Evolutionary conservation across 2,797 vertebrate species (phyloP).

Genomic region (Acomys russatus): DNA sequence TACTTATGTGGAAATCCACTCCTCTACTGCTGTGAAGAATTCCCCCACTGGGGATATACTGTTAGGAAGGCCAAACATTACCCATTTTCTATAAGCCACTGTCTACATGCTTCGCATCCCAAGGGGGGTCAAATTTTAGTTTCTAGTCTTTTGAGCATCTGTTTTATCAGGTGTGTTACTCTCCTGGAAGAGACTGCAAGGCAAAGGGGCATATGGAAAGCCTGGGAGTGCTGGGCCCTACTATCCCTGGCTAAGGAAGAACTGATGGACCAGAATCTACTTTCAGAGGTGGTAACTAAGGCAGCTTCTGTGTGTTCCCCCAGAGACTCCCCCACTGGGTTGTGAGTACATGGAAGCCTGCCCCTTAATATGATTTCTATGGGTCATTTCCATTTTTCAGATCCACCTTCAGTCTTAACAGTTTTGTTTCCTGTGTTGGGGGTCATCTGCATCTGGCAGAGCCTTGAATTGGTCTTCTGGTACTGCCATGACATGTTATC

Average conservation of each 20-base stretch:
- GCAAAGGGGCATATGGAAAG: background rate
- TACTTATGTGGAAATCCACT: background rate
- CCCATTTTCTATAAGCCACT: background rate
- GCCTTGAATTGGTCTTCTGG: background rate
- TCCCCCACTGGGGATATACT: background rate
- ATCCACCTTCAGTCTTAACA: background rate
- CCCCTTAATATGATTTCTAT: background rate
- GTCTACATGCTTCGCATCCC: background rate
- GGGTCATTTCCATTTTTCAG: background rate
- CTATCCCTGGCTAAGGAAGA: background rate
- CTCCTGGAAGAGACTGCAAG: background rate
- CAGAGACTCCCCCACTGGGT: background rate
- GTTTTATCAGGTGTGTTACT: constrained; percentile 12
- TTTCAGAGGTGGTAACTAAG: background rate
- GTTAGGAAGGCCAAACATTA: background rate
- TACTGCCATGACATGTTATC: background rate
- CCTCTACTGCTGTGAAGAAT: background rate
- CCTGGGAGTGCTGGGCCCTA: background rate
- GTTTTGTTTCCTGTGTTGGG: background rate
- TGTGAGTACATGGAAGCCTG: background rate
- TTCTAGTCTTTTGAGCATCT: background rate
- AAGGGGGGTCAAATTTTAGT: background rate
- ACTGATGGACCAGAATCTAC: background rate
- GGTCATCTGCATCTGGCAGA: background rate
- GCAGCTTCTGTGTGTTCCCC: background rate